Conservation (phyloP, 2,797 vertebrate genomes). For the Sarcoramphus papa region DNA sequence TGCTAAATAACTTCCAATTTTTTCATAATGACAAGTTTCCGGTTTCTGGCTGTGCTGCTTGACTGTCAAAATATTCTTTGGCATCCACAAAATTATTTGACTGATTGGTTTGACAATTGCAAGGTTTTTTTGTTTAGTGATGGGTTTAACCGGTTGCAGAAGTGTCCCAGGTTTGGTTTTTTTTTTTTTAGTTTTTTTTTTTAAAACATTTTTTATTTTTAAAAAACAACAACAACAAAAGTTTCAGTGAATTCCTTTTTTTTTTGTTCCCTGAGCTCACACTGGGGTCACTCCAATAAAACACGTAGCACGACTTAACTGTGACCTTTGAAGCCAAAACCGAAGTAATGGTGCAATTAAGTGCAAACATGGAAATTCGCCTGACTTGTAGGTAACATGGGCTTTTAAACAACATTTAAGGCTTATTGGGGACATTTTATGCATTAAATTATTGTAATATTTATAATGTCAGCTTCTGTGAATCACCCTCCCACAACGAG, state of each 20-base stretch:
- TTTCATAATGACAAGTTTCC: constrained; percentile 58
- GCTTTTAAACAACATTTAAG: constrained; percentile 71
- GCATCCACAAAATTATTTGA: constrained; percentile 77
- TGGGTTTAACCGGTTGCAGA: constrained; percentile 73
- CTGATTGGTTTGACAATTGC: constrained; percentile 71
- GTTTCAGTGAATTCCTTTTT: constrained; percentile 71
- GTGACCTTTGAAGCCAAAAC: constrained; percentile 71
- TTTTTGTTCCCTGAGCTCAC: constrained; percentile 80
- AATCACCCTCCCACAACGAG: constrained; percentile 57
- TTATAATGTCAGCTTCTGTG: constrained; percentile 60
- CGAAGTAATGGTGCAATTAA: constrained; percentile 50
- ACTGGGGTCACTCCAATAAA: constrained; percentile 78
- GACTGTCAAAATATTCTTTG: constrained; percentile 81
- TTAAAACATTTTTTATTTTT: constrained; percentile 54
- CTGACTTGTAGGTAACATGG: constrained; percentile 66
- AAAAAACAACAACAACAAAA: constrained; percentile 68
- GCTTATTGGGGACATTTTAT: constrained; percentile 70
- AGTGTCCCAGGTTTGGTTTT: constrained; percentile 72
- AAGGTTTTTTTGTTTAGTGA: constrained; percentile 68
- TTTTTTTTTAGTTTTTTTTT: background rate
- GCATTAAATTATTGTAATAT: constrained; percentile 66
- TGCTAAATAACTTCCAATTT: constrained; percentile 64
- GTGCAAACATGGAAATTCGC: constrained; percentile 63
- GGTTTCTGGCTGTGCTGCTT: constrained; percentile 77
- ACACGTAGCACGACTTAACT: constrained; percentile 67